Evolutionary conservation across 2,888 invertebrate species (phyloP).

Genomic region (Alsophila aescularia): DNA sequence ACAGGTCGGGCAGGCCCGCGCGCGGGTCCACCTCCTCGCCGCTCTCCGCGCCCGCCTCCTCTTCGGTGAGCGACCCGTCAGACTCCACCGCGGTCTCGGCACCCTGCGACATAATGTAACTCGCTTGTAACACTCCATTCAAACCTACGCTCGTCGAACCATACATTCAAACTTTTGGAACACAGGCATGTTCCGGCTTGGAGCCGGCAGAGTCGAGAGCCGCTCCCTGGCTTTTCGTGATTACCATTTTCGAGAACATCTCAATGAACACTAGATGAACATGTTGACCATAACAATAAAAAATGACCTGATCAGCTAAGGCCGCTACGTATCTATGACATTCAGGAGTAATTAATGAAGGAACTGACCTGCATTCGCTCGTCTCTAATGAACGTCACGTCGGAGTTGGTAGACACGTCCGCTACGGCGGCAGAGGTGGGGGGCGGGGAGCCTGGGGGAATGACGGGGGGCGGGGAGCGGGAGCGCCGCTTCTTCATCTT

Average conservation of each 20-base stretch:
- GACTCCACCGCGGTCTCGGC: conserved; percentile 29
- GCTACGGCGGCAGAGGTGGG: conserved; percentile 5
- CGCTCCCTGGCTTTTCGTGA: too few relatives aligned
- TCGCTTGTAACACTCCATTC: too few relatives aligned
- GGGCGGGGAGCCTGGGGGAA: conserved; percentile 9
- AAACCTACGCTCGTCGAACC: too few relatives aligned
- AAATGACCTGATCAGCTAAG: too few relatives aligned
- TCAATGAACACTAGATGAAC: too few relatives aligned
- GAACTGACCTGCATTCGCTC: conserved; percentile 42
- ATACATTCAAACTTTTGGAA: too few relatives aligned
- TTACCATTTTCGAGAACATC: too few relatives aligned
- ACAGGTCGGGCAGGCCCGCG: conserved; percentile 69
- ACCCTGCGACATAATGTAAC: conserved; percentile 24
- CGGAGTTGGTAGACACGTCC: conserved; percentile 33
- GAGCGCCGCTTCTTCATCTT: conserved; percentile 47
- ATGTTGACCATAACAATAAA: too few relatives aligned
- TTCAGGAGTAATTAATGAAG: too few relatives aligned
- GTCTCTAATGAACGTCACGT: conserved; percentile 44
- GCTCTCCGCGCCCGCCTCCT: conserved; percentile 19
- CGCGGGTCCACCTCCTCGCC: conserved; percentile 20
- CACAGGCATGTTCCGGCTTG: too few relatives aligned
- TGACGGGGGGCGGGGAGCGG: conserved; percentile 10
- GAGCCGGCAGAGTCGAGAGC: too few relatives aligned
- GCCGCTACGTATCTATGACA: too few relatives aligned
- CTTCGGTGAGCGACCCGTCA: conserved; percentile 1